Evolutionary conservation across 2,113 vertebrate species (phyloP), one percentile per base, ranked within the genome.

Genomic region (Eudyptes chrysolophus): DNA sequence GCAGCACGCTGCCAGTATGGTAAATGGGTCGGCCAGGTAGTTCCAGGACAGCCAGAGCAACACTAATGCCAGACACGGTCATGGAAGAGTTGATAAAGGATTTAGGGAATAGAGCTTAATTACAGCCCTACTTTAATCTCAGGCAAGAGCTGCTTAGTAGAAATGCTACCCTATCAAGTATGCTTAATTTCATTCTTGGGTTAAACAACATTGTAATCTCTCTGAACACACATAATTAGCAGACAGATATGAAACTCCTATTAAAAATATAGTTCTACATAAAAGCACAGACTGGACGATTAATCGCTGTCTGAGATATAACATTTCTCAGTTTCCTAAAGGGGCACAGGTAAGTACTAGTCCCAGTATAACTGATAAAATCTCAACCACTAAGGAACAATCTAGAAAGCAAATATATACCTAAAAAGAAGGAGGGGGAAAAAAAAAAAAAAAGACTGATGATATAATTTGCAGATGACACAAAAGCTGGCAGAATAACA

Each of bases 1-100:
- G 10, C 0, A 0, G 27, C 20, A 34, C 1, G 0, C 16, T 26
- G 26, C 20, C 19, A 16, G 29, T 3, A 27, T 5, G 4, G 48
- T 8, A 27, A 74, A 44, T 0, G 2, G 48, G 7, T 29, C 5
- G 1, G 7, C 12, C 82, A 84, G 54, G 70, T 26, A 54, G 81
- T 19, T 27, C 49, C 27, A 54, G 57, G 64, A 61, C 87, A 76
- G 30, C n/a, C 27, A 38, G 12, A 61, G 65, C 58, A 72, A 49
- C 7, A 1, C 34, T 58, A 57, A 87, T 29, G 30, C 40, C 64
- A 57, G 13, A 36, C 30, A 36, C 3, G 1, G 25, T 8, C 52
- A 11, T 6, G 58, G 64, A 74, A 77, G 75, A 74, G 58, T 5
- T 40, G 46, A 27, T 21, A 20, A 65, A 72, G 80, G 62, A 80